Conservation (phyloP, 2,113 vertebrate genomes). For the Ranitomeya variabilis region DNA sequence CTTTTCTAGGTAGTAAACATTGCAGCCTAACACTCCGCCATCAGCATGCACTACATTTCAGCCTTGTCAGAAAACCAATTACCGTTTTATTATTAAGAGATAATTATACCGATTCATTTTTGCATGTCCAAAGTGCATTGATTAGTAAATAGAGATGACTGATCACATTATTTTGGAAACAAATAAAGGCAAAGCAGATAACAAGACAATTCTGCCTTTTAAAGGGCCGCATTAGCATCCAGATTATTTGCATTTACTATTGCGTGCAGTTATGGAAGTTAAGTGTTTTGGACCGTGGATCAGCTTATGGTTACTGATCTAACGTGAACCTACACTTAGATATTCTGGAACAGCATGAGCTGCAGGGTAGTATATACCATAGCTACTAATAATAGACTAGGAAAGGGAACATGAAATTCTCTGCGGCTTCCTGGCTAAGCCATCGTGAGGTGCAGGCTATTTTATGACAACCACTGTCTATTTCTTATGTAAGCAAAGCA, state of each 20-base stretch:
- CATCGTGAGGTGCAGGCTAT: neutral
- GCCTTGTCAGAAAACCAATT: constrained; percentile 47
- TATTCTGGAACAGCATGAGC: neutral
- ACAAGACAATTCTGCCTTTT: neutral
- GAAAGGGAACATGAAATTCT: neutral
- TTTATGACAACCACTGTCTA: neutral
- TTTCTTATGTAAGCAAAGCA: neutral
- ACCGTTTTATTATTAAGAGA: constrained; percentile 42
- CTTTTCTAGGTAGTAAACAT: constrained; percentile 35
- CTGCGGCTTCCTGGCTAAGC: neutral
- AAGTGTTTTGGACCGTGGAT: neutral
- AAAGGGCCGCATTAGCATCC: neutral
- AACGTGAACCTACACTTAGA: neutral
- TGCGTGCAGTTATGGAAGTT: neutral
- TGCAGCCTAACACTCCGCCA: constrained; percentile 10
- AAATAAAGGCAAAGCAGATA: constrained; percentile 39
- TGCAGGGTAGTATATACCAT: neutral
- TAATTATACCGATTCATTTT: constrained; percentile 36
- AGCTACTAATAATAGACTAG: neutral
- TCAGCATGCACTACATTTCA: constrained; percentile 26
- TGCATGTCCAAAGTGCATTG: constrained; percentile 45
- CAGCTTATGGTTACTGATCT: neutral
- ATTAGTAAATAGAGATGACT: constrained; percentile 43
- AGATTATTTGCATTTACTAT: neutral
- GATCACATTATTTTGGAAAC: constrained; percentile 24